phyloP scores from a whole-genome alignment of 2,888 invertebrate genomes.

The Habroteleia sp. region DNA sequence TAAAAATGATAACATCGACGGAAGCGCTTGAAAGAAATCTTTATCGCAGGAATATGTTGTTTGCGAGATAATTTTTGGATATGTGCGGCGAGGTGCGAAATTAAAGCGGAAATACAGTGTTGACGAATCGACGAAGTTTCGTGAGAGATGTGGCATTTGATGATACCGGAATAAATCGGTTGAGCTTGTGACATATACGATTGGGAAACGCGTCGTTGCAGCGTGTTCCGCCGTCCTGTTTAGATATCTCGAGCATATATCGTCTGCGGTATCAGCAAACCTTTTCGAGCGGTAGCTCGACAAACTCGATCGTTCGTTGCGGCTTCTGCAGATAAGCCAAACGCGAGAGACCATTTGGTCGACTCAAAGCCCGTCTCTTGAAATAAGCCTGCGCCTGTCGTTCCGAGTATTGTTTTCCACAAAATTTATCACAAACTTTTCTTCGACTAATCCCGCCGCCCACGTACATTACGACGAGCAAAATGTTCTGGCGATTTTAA shows the following conservation, averaged over 20 bases:
- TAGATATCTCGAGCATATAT: slow-evolving; percentile 63
- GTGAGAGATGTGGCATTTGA: slow-evolving; percentile 53
- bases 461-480: slow-evolving; percentile 28
- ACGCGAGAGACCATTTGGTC: slow-evolving; percentile 52
- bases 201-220: slow-evolving; percentile 64
- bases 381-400: slow-evolving; percentile 57
- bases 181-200: slow-evolving; percentile 58
- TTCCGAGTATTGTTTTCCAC: slow-evolving; percentile 55
- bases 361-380: slow-evolving; percentile 44
- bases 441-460: slow-evolving; percentile 45
- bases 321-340: slow-evolving; percentile 62
- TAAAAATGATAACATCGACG: neutral
- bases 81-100: slow-evolving; percentile 18
- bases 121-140: slow-evolving; percentile 54
- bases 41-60: slow-evolving; percentile 22
- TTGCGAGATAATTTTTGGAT: slow-evolving; percentile 26
- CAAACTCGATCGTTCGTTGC: slow-evolving; percentile 64
- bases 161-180: slow-evolving; percentile 60
- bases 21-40: slow-evolving; percentile 5
- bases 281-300: slow-evolving; percentile 58
- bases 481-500: slow-evolving; percentile 25
- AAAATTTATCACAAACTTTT: slow-evolving; percentile 61
- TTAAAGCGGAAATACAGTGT: slow-evolving; percentile 36
- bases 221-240: slow-evolving; percentile 59
- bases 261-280: slow-evolving; percentile 64